Percentiles rank a stretch among this genome's conserved stretches.
These are phyloP conservation scores for Hippocampus barbouri DNA, from an alignment of 2,113 vertebrate species.

Conservation along the genomic window DNA sequence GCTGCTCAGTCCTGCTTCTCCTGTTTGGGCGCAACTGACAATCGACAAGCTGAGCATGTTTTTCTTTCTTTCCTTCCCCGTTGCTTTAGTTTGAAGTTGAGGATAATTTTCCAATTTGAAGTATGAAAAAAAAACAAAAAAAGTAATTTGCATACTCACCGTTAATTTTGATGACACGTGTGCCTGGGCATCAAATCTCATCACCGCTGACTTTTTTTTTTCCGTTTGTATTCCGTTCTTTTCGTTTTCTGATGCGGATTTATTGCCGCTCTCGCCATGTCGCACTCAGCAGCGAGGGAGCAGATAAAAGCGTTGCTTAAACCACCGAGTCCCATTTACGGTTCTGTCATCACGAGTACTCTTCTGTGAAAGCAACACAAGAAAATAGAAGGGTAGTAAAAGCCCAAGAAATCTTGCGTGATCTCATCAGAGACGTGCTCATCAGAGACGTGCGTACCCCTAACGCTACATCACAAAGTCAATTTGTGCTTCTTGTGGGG, in stretches of 20 bases:
- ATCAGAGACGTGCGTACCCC: neutral
- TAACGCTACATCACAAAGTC: neutral
- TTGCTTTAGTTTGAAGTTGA: too few relatives aligned
- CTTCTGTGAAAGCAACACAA: too few relatives aligned
- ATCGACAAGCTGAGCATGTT: neutral
- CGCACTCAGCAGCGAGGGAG: neutral
- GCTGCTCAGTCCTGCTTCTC: constrained; percentile 13
- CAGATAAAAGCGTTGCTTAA: neutral
- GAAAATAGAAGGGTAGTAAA: too few relatives aligned
- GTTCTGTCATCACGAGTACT: too few relatives aligned
- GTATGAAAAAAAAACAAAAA: too few relatives aligned
- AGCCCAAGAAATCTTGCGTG: too few relatives aligned
- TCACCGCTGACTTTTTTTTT: neutral
- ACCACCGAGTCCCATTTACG: neutral
- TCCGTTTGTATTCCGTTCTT: neutral
- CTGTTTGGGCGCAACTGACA: constrained; percentile 23
- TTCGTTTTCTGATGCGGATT: neutral
- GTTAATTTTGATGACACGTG: neutral
- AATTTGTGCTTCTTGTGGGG: neutral
- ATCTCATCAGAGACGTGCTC: neutral
- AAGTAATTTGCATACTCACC: neutral
- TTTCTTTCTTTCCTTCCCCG: neutral
- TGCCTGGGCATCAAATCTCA: neutral
- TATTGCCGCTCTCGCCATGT: neutral
- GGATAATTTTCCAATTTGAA: too few relatives aligned